A percentile compares a stretch with the other conserved stretches of the same genome.
phyloP scores from a whole-genome alignment of 2,113 vertebrate genomes.

The Panthera tigris region DNA sequence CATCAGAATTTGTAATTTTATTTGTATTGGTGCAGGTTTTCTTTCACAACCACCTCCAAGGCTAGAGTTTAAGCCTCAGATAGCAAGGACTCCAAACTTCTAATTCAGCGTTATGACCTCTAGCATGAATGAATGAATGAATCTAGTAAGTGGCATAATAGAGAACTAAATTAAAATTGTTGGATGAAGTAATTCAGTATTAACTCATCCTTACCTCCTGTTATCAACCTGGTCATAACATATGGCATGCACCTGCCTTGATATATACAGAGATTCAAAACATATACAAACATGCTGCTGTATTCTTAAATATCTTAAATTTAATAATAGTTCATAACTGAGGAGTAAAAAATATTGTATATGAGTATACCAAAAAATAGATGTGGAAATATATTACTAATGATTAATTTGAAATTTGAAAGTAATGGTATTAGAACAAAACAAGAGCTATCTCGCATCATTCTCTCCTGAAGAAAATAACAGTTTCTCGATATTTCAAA shows the following conservation, averaged over 20 bases:
- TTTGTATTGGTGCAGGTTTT: background rate
- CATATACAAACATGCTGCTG: background rate
- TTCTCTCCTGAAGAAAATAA: background rate
- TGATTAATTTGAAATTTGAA: background rate
- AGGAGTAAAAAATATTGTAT: background rate
- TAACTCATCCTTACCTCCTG: background rate
- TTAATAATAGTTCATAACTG: background rate
- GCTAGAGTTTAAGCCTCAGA: background rate
- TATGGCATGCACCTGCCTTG: background rate
- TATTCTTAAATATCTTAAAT: background rate
- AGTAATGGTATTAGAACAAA: background rate
- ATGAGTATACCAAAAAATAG: background rate
- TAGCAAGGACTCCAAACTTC: background rate
- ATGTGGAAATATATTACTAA: background rate
- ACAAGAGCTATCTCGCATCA: background rate
- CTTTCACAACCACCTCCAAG: background rate
- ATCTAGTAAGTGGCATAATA: background rate
- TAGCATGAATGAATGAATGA: background rate
- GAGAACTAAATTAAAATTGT: background rate
- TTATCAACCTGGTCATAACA: background rate
- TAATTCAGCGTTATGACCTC: background rate
- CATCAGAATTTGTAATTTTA: background rate
- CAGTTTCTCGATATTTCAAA: background rate
- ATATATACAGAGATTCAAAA: background rate
- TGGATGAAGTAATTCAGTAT: background rate